Percentiles rank a stretch among this genome's conserved stretches.
phyloP scores from a whole-genome alignment of 1,140 invertebrate genomes.

The Mercenaria mercenaria region DNA sequence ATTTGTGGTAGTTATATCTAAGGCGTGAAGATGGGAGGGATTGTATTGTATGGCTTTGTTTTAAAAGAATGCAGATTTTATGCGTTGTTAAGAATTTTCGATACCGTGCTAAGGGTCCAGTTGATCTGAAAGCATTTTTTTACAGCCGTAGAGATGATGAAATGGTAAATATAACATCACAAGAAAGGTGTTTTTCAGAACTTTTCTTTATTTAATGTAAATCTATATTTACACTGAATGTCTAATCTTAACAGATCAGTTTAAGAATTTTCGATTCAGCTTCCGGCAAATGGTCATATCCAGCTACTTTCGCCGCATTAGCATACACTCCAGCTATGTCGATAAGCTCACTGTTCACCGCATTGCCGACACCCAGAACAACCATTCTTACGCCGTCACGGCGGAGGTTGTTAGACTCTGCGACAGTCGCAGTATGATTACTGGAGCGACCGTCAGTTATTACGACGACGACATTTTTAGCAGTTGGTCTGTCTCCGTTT shows the following conservation, averaged over 20 bases:
- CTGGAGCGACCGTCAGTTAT: slow-evolving; percentile 42
- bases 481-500: slow-evolving; percentile 45
- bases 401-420: slow-evolving; percentile 2
- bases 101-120: too few relatives aligned
- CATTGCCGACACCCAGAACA: slow-evolving; percentile 9
- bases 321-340: neutral
- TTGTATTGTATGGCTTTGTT: too few relatives aligned
- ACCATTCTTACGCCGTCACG: neutral
- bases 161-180: too few relatives aligned
- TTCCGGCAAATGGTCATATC: neutral
- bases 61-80: too few relatives aligned
- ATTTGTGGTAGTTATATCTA: too few relatives aligned
- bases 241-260: slow-evolving; percentile 9
- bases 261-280: neutral
- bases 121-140: too few relatives aligned
- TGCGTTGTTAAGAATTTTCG: too few relatives aligned
- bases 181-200: too few relatives aligned
- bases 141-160: too few relatives aligned
- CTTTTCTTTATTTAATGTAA: too few relatives aligned
- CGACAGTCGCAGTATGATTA: slow-evolving; percentile 3
- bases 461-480: slow-evolving; percentile 27
- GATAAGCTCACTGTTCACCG: neutral
- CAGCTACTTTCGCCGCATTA: neutral
- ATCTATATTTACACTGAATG: too few relatives aligned
- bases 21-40: too few relatives aligned